A percentile compares a stretch with the other conserved stretches of the same genome.
These are phyloP conservation scores for Chymomyza procnemis DNA, from an alignment of 2,888 invertebrate species.

Conservation along the genomic window DNA sequence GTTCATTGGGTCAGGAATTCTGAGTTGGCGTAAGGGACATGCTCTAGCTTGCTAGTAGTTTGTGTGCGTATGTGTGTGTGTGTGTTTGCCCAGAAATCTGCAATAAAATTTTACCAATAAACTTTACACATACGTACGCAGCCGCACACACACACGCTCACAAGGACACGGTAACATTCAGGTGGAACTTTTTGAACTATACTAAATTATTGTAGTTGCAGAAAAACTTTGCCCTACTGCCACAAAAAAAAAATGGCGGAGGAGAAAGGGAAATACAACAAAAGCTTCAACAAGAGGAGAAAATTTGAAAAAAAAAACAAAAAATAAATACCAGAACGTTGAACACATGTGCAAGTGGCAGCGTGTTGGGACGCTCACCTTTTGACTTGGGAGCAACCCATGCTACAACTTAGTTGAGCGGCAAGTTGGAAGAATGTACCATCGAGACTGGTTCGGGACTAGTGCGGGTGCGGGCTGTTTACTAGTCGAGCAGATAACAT, in stretches of 20 bases:
- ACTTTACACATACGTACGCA: constrained; percentile 46
- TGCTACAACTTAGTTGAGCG: neutral
- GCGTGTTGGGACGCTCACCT: neutral
- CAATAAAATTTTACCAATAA: constrained; percentile 71
- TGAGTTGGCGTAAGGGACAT: constrained; percentile 9
- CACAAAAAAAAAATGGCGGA: constrained; percentile 23
- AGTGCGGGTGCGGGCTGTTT: neutral
- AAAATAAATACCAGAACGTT: neutral
- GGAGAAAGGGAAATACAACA: constrained; percentile 1
- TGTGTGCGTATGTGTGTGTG: constrained; percentile 41
- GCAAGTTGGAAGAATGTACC: too few species aligned
- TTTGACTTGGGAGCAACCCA: neutral
- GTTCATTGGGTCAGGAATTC: neutral
- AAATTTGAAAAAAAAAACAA: constrained; percentile 3
- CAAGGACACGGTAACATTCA: constrained; percentile 32
- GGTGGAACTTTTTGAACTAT: constrained; percentile 71
- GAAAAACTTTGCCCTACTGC: constrained; percentile 51
- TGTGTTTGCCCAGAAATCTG: constrained; percentile 58
- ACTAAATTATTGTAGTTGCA: constrained; percentile 69
- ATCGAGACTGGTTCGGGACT: neutral
- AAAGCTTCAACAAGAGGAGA: neutral
- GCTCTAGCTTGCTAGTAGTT: constrained; percentile 12
- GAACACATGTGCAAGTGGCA: neutral
- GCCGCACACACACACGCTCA: constrained; percentile 6
- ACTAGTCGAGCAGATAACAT: neutral